phyloP scores from a whole-genome alignment of 1,140 invertebrate species.

The Drosophila arizonae region DNA sequence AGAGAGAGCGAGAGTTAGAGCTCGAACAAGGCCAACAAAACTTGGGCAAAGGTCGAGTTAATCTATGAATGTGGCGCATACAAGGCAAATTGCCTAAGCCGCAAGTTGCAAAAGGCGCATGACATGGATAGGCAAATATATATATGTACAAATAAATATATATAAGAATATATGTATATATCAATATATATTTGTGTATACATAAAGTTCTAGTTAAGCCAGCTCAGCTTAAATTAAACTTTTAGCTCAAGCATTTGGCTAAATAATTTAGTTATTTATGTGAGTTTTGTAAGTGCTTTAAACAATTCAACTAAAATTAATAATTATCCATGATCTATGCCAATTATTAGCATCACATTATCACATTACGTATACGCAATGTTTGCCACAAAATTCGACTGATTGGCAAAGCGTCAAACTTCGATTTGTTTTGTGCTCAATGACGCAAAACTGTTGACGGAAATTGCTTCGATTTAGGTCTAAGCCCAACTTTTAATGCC shows the following conservation, averaged over 20 bases:
- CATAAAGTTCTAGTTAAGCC: conserved; percentile 19
- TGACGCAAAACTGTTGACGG: conserved; percentile 31
- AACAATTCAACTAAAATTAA: background rate
- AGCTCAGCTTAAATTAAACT: conserved; percentile 4
- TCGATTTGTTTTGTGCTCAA: conserved; percentile 20
- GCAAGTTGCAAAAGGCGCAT: background rate
- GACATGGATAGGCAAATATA: background rate
- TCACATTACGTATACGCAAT: conserved; percentile 24
- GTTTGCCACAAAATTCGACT: conserved; percentile 21
- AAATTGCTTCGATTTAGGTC: conserved; percentile 11
- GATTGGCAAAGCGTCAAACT: conserved; percentile 8
- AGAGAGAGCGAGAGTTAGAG: background rate
- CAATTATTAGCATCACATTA: background rate
- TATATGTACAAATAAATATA: background rate
- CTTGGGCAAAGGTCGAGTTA: conserved; percentile 65
- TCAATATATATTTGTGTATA: background rate
- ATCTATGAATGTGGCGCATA: conserved; percentile 45
- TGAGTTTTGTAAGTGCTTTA: background rate
- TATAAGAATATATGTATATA: background rate
- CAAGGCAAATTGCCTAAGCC: conserved; percentile 31
- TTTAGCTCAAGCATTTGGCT: conserved; percentile 1
- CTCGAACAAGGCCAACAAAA: conserved; percentile 21
- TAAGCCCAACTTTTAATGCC: conserved; percentile 25
- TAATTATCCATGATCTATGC: background rate
- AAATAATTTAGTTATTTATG: conserved; percentile 1